These are phyloP conservation scores for Phyllostomus hastatus DNA, from an alignment of 2,113 vertebrate species.

Conservation along the genomic window DNA sequence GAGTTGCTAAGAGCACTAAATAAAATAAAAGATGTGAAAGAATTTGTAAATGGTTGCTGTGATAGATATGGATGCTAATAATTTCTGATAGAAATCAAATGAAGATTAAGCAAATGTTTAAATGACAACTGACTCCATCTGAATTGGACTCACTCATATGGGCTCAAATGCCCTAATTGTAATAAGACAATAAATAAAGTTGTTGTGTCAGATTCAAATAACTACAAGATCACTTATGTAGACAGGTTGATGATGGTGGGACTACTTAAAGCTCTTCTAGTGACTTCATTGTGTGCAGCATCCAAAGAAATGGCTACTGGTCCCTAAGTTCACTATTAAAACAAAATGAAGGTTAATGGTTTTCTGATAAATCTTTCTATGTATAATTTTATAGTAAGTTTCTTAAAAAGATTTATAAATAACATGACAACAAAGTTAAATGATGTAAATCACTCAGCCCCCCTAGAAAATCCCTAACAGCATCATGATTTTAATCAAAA, in stretches of 20 bases:
- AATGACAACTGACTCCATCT: background rate
- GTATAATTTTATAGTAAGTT: background rate
- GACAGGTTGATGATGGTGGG: background rate
- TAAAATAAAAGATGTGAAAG: background rate
- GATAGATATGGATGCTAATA: background rate
- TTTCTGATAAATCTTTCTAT: background rate
- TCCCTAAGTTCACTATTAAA: background rate
- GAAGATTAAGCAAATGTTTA: background rate
- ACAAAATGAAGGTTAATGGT: background rate
- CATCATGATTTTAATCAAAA: background rate
- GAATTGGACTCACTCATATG: background rate
- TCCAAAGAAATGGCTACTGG: background rate
- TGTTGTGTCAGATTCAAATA: background rate
- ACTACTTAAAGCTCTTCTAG: background rate
- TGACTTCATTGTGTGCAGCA: background rate
- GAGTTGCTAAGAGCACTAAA: background rate
- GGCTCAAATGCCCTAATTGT: background rate
- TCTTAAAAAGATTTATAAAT: background rate
- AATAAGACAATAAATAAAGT: background rate
- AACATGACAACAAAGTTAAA: background rate
- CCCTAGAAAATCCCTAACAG: background rate
- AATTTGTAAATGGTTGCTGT: background rate
- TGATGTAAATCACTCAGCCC: background rate
- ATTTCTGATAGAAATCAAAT: background rate
- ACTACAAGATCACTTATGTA: background rate